phyloP scores from a whole-genome alignment of 2,113 vertebrate genomes.

The Leptocoma aspasia region DNA sequence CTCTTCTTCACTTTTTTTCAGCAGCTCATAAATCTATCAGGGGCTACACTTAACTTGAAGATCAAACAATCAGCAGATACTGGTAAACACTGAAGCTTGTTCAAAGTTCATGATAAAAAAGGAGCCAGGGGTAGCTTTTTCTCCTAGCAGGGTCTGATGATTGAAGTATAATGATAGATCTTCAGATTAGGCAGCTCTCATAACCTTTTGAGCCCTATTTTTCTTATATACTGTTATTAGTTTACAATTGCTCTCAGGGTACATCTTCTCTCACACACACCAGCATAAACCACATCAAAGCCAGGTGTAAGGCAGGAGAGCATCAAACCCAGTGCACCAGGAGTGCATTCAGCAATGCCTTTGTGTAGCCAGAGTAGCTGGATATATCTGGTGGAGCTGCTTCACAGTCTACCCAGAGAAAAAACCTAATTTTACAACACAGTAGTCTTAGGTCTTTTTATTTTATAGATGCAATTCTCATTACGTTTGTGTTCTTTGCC shows the following conservation, averaged over 20 bases:
- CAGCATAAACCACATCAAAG: slow-evolving; percentile 8
- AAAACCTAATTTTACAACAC: neutral
- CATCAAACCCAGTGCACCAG: neutral
- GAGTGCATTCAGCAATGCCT: neutral
- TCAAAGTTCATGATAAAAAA: slow-evolving; percentile 6
- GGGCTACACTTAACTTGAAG: slow-evolving; percentile 7
- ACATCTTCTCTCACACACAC: neutral
- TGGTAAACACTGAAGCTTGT: slow-evolving; percentile 13
- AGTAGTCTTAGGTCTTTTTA: neutral
- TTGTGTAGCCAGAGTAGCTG: neutral
- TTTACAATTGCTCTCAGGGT: neutral
- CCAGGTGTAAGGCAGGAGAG: neutral
- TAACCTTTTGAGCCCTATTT: neutral
- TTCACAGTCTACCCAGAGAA: neutral
- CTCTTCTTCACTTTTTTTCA: neutral
- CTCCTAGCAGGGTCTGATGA: neutral
- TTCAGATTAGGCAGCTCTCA: neutral
- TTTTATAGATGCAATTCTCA: neutral
- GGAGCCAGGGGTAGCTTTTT: neutral
- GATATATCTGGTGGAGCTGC: neutral
- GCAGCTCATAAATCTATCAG: slow-evolving; percentile 11
- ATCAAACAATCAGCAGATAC: slow-evolving; percentile 45
- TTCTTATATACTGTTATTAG: neutral
- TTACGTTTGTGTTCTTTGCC: neutral
- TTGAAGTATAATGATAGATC: neutral